A percentile compares a stretch with the other conserved stretches of the same genome.
Evolutionary conservation across 2,888 invertebrate genomes (phyloP).

Genomic region (Meiosimyza decipiens): DNA sequence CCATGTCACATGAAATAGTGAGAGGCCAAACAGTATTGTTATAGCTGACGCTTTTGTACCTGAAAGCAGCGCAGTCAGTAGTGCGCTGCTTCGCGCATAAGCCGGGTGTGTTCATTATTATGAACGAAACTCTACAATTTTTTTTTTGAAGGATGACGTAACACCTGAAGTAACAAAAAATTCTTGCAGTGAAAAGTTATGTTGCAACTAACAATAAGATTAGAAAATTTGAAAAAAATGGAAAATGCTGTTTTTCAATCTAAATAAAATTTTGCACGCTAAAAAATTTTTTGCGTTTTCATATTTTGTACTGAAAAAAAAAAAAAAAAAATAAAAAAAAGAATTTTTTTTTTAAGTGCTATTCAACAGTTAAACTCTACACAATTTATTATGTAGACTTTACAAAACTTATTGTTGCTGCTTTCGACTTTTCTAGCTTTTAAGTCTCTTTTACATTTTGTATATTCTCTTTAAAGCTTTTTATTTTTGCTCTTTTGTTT

Average conservation of each 20-base stretch:
- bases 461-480: background rate
- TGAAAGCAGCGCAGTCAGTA: too few relatives aligned
- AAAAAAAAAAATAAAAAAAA: too few relatives aligned
- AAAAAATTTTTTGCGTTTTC: too few relatives aligned
- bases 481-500: background rate
- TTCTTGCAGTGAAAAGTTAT: background rate
- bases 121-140: background rate
- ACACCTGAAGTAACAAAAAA: constrained; percentile 34
- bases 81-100: background rate
- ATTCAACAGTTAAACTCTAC: constrained; percentile 59
- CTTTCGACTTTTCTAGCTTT: background rate
- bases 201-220: too few relatives aligned
- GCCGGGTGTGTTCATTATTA: constrained; percentile 39
- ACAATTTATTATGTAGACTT: constrained; percentile 33
- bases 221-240: too few relatives aligned
- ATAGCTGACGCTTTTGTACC: too few relatives aligned
- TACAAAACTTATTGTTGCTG: background rate
- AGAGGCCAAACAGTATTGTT: too few relatives aligned
- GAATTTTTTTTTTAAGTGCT: constrained; percentile 27
- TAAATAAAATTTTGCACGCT: too few relatives aligned
- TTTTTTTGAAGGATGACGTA: constrained; percentile 53
- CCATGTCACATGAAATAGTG: background rate
- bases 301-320: too few relatives aligned
- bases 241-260: too few relatives aligned
- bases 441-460: constrained; percentile 13